Percentiles rank a stretch among this genome's conserved stretches.
phyloP scores from a whole-genome alignment of 2,888 invertebrate species.

The Notodonta dromedarius region DNA sequence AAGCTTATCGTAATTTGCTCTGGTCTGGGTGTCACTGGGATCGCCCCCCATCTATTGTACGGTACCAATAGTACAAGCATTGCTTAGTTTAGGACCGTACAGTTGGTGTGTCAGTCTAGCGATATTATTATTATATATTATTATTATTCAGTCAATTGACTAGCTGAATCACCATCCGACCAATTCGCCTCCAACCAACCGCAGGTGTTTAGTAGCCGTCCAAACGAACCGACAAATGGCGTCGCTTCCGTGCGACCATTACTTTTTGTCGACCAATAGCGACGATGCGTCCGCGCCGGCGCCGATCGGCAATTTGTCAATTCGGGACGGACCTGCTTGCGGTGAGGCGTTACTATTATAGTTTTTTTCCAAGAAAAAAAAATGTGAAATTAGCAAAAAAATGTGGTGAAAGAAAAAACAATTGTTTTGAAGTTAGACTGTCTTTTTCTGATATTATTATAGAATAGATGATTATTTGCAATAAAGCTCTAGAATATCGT shows the following conservation, averaged over 20 bases:
- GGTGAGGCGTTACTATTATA: slow-evolving; percentile 29
- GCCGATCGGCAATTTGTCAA: slow-evolving; percentile 46
- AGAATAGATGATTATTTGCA: not conserved
- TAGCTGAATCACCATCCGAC: too few species aligned
- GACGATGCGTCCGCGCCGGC: slow-evolving; percentile 25
- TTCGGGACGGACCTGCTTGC: slow-evolving; percentile 35
- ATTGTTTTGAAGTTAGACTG: not conserved
- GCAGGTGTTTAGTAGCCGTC: slow-evolving; percentile 9
- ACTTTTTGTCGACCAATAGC: slow-evolving; percentile 46
- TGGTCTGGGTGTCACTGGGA: too few species aligned
- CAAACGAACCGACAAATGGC: slow-evolving; percentile 30
- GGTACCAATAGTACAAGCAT: too few species aligned
- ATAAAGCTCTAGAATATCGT: too few species aligned
- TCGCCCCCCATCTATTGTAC: too few species aligned
- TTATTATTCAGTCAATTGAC: too few species aligned
- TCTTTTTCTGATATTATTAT: not conserved
- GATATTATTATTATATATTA: too few species aligned
- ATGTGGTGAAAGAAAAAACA: not conserved
- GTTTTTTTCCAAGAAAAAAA: slow-evolving; percentile 16
- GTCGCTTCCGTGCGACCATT: slow-evolving; percentile 39
- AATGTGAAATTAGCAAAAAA: slow-evolving; percentile 5
- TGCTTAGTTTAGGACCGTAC: too few species aligned
- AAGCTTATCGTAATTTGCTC: too few species aligned
- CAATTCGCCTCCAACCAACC: not conserved
- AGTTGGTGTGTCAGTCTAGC: too few species aligned